Evolutionary conservation across 2,113 vertebrate species (phyloP).

Genomic region (Rhegmatorhina hoffmannsi): DNA sequence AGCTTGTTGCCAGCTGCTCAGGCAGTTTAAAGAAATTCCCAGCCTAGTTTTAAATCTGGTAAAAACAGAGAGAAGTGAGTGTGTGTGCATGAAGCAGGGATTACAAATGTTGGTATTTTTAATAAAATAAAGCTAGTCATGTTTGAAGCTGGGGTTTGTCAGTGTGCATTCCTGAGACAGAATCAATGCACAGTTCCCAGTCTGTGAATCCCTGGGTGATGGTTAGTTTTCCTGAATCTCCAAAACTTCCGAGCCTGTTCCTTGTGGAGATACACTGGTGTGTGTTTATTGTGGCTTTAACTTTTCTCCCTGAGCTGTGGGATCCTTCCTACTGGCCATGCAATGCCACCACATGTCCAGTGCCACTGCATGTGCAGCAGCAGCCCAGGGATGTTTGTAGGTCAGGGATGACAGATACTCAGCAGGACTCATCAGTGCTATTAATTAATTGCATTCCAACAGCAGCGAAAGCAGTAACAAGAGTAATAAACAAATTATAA

Average conservation of each 20-base stretch:
- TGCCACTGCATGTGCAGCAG: background rate
- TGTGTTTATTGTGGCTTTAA: background rate
- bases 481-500: slow-evolving; percentile 63
- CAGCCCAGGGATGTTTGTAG: slow-evolving; percentile 35
- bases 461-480: slow-evolving; percentile 61
- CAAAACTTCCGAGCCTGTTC: background rate
- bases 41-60: background rate
- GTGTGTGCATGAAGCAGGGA: background rate
- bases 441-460: slow-evolving; percentile 60
- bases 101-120: background rate
- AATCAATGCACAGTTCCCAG: background rate
- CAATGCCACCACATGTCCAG: background rate
- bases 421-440: background rate
- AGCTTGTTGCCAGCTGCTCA: background rate
- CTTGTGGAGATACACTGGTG: background rate
- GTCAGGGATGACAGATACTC: slow-evolving; percentile 45
- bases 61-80: background rate
- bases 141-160: background rate
- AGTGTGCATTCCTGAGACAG: background rate
- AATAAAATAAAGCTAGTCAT: background rate
- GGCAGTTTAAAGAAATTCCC: background rate
- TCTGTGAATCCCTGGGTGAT: background rate
- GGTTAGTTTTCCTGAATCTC: background rate
- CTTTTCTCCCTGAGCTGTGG: background rate
- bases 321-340: background rate